Evolutionary conservation across 1,140 invertebrate species (phyloP), one percentile per base, ranked within the genome.

Genomic region (Drosophila murphyi): DNA sequence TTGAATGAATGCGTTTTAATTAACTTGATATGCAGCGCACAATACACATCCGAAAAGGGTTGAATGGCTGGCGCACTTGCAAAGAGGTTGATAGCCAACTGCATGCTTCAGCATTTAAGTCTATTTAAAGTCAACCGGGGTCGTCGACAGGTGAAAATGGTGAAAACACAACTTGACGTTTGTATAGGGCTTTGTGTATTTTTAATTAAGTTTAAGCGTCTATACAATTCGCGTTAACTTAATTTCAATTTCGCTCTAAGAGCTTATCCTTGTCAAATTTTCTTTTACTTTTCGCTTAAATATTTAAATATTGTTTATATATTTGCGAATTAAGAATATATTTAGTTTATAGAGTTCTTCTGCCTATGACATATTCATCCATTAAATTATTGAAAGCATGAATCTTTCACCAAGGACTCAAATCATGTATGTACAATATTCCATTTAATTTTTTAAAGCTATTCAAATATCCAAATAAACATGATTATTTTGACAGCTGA

Each of bases 1-100:
- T 70, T 69, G 65, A 74, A 74, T 74, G 72, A 74, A 74, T 74
- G 72, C 72, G 72, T 74, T 74, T 74, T 74, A 74, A 74, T 74
- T 74, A 74, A 74, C 72, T 74, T 74, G 59, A 74, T 74, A 74
- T 74, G 65, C 72, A 72, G 52, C 35, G 10, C 69, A 74, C 67
- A 74, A 48, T 59, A 47, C 39, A 52, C 37, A 57, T 39, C 60
- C 35, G n/a, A 43, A 69, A 69, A 69, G 65, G 65, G 65, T 61
- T 69, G 56, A 60, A 51, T 60, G 6, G 51, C 56, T 59, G 47
- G 47, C 45, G 35, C 51, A 52, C 34, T 45, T 63, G 61, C 51
- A 62, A 70, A 39, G 39, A 59, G 48, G 12, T 47, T 54, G 29
- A 61, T 48, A 61, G 29, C 57, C 56, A 60, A 48, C 57, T 35